Evolutionary conservation across 2,888 invertebrate genomes (phyloP), one percentile per base, ranked within the genome.

Genomic region (Hybos culiciformis): DNA sequence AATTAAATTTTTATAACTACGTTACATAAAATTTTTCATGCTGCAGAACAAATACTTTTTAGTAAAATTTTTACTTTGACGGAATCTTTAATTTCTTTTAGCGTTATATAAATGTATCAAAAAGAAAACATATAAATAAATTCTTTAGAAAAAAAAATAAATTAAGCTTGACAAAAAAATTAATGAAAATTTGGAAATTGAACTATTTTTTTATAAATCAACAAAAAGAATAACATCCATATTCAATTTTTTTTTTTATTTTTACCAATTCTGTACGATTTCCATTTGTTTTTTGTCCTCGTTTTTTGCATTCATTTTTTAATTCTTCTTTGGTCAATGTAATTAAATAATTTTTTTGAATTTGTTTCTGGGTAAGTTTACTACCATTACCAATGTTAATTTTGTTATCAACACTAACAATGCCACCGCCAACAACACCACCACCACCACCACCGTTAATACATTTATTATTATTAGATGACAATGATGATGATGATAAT

Each of bases 261-360:
- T 36, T 67, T 79, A 79, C 79, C 79, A 80, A 71, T 70, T 79
- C 78, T 53, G 70, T 72, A 68, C 78, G 79, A 70, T 75, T 79
- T 61, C 80, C 80, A 50, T 75, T 70, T 37, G 75, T 72, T 60
- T 77, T 77, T 63, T 77, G 77, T 52, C 79, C 79, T 56, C 78
- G 66, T 68, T 75, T 77, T 53, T 77, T 70, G 70, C 78, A 78
- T 61, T 79, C 78, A 44, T 69, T 68, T 55, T 78, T 75, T 51
- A 80, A 70, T 60, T 79, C 78, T 59, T 79, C 78, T 70, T 79
- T 79, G 58, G 72, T 78, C 70, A 78, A 72, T 49, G 70, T 67
- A 45, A 71, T 69, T 59, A 78, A 66, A 56, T 70, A 67, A 36
- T 50, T 50, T 44, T 55, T 54, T 42, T 55, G 52, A 42, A 55